phyloP scores from a whole-genome alignment of 2,797 vertebrate genomes.

The Periparus ater region DNA sequence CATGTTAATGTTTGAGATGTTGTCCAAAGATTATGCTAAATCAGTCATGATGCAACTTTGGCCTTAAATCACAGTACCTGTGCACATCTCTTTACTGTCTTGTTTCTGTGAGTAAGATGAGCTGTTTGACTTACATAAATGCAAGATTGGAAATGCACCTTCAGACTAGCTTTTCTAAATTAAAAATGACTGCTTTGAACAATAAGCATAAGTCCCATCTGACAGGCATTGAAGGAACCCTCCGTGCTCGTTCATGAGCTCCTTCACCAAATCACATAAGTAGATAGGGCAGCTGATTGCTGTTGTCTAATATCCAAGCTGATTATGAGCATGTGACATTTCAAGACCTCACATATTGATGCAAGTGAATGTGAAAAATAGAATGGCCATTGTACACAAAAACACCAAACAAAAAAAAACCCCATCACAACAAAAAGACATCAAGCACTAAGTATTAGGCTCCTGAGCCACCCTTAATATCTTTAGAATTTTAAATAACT shows the following conservation, averaged over 20 bases:
- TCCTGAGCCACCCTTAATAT: background rate
- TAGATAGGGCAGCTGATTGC: background rate
- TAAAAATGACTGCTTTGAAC: background rate
- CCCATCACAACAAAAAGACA: background rate
- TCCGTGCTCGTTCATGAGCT: accelerated
- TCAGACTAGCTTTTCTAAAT: background rate
- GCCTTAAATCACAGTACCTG: background rate
- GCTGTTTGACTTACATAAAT: background rate
- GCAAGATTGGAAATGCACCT: background rate
- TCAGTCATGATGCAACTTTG: background rate
- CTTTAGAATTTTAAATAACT: background rate
- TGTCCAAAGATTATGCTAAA: background rate
- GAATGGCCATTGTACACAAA: background rate
- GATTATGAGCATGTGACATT: background rate
- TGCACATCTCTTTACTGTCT: background rate
- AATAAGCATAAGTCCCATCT: accelerated
- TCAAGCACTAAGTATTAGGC: no score
- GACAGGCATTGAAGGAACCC: accelerated
- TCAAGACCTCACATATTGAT: background rate
- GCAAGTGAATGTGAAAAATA: background rate
- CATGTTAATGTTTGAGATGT: background rate
- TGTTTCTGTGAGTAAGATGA: background rate
- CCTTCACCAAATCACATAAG: background rate
- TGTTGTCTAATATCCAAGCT: background rate
- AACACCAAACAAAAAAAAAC: background rate